Evolutionary conservation across 1,140 invertebrate species (phyloP).

Genomic region (Neuroterus valhalla): DNA sequence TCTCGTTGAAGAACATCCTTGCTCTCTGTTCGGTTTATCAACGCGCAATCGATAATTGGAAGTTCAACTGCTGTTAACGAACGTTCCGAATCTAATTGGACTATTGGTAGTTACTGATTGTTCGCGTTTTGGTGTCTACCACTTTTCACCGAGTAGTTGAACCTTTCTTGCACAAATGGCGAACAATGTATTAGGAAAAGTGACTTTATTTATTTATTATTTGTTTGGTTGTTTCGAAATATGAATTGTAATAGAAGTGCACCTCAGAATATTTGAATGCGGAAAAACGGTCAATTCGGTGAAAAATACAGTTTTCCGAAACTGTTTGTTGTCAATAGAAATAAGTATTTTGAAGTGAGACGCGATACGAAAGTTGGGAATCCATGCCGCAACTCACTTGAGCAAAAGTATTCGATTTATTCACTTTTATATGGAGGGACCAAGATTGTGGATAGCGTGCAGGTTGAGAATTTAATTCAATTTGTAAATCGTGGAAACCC

Average conservation of each 20-base stretch:
- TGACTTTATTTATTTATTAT: slow-evolving; percentile 7
- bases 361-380: slow-evolving; percentile 62
- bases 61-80: slow-evolving; percentile 36
- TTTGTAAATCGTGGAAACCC: slow-evolving; percentile 73
- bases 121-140: slow-evolving; percentile 28
- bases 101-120: slow-evolving; percentile 31
- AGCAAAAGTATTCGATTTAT: slow-evolving; percentile 51
- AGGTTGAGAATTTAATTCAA: slow-evolving; percentile 72
- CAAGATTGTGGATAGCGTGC: slow-evolving; percentile 68
- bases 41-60: slow-evolving; percentile 41
- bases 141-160: slow-evolving; percentile 7
- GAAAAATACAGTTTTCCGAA: not conserved
- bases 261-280: not conserved
- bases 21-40: slow-evolving; percentile 46
- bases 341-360: slow-evolving; percentile 68
- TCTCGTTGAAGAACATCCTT: slow-evolving; percentile 67
- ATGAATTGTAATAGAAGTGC: not conserved
- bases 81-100: slow-evolving; percentile 39
- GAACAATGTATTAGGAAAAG: not conserved
- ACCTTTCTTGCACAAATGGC: not conserved
- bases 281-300: not conserved
- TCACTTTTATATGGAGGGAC: slow-evolving; percentile 66
- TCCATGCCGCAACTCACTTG: slow-evolving; percentile 73
- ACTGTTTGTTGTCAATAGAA: slow-evolving; percentile 15
- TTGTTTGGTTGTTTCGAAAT: slow-evolving; percentile 34